Base-by-base conservation (phyloP, 2,888 invertebrate species). In the Xiphydria camelus region DNA sequence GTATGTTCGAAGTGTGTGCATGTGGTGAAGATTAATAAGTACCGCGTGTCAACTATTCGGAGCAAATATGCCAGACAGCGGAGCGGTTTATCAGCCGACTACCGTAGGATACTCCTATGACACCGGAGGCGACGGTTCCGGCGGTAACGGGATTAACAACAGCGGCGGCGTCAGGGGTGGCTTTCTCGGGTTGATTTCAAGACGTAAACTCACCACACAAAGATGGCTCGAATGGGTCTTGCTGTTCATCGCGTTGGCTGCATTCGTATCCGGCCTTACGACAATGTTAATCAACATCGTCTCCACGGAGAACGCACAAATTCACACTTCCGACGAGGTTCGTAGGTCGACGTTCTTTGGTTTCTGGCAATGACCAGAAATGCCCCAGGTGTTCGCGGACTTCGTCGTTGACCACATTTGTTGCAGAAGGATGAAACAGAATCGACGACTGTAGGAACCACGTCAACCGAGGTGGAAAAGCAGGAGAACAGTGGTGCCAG, bases 21-120 rank as follows among this genome's bases (percentile, higher is more conserved):
- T n/a, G n/a, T n/a, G n/a, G n/a, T n/a, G n/a, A n/a, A n/a, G n/a
- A n/a, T n/a, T n/a, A n/a, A n/a, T n/a, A n/a, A n/a, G n/a, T n/a
- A n/a, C n/a, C n/a, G n/a, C n/a, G n/a, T n/a, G n/a, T n/a, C n/a
- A n/a, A n/a, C n/a, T n/a, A n/a, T n/a, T n/a, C n/a, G n/a, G n/a
- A 33, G 17, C 45, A 38, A 58, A 57, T 36, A 75, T 75, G 75
- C 72, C 74, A 29, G 75, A 73, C 49, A 74, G 70, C 41, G 70
- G 70, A 47, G 75, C 75, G 14, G 75, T 75, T 49, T 75, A 75
- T 55, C 75, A 75, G 46, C 75, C 75, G 37, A 75, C 75, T 2
- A 75, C 75, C 17, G 75, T 73, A 38, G 75, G 75, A 33, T 75
- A 74, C 41, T 62, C 70, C 4, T 75, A 75, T 41, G 75, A 74